These are phyloP conservation scores for Silurus lanzhouensis DNA, from an alignment of 2,797 vertebrate genomes.

Conservation along the genomic window DNA sequence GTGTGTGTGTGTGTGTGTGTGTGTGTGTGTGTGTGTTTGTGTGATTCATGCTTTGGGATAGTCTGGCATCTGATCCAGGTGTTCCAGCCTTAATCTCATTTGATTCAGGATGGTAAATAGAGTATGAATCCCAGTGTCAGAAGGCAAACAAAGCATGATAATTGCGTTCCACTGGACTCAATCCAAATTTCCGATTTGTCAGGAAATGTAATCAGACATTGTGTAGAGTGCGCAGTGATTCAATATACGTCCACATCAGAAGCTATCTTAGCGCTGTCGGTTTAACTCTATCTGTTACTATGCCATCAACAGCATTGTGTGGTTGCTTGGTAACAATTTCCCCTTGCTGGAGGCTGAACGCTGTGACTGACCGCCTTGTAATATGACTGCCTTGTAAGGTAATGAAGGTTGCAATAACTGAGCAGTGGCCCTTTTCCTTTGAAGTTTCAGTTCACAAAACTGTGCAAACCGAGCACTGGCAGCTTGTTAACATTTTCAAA, in stretches of 20 bases:
- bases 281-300: not conserved
- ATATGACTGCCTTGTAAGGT: not conserved
- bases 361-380: not conserved
- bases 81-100: not conserved
- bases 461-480: not conserved
- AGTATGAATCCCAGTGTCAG: not conserved
- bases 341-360: not conserved
- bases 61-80: not conserved
- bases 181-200: not conserved
- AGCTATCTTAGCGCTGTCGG: not conserved
- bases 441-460: not conserved
- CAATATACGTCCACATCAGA: not conserved
- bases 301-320: not conserved
- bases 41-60: not conserved
- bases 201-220: not conserved
- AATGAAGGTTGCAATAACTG: conserved; percentile 8
- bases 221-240: not conserved
- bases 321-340: conserved; percentile 19
- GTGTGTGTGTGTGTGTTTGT: not conserved
- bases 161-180: not conserved
- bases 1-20: not conserved
- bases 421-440: not conserved
- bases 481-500: conserved; percentile 34
- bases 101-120: conserved; percentile 19
- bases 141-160: not conserved